Evolutionary conservation across 1,140 invertebrate genomes (phyloP), one percentile per base, ranked within the genome.

Genomic region (Gonioctena quinquepunctata): DNA sequence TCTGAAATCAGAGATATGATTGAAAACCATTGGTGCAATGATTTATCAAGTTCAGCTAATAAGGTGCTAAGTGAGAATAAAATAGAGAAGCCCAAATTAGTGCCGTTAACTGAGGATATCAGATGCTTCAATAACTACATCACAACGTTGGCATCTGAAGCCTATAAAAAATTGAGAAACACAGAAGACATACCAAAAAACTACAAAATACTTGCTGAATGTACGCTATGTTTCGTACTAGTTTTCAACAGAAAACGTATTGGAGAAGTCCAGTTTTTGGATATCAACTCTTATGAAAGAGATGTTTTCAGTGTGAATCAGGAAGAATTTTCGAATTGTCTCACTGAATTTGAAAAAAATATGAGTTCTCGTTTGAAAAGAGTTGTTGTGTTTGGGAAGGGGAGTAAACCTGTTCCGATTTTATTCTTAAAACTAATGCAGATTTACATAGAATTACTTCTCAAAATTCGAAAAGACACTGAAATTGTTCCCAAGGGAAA

Each of bases 231-330:
- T n/a, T n/a, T 54, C 16, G 52, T 61, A 49, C 4, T 76, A 26
- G 50, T 74, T 11, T 76, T 71, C 52, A 73, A 75, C 49, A 27
- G 70, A 50, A 75, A 77, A 67, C 11, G 73, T 13, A 54, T 75
- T 16, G 75, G 72, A 3, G 75, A 75, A 21, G 68, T 76, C 1
- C 75, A 76, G 57, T 76, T 69, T 73, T n/a, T n/a, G n/a, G n/a
- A n/a, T n/a, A n/a, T n/a, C n/a, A n/a, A n/a, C n/a, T n/a, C n/a
- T n/a, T n/a, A n/a, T n/a, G n/a, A n/a, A n/a, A n/a, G n/a, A n/a
- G n/a, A n/a, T n/a, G n/a, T n/a, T n/a, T n/a, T n/a, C n/a, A n/a
- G n/a, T n/a, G n/a, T n/a, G n/a, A n/a, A n/a, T n/a, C n/a, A n/a
- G n/a, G n/a, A n/a, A n/a, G n/a, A n/a, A n/a, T n/a, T n/a, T n/a